Conservation (phyloP, 2,113 vertebrate genomes). For the Anthoscopus minutus region DNA sequence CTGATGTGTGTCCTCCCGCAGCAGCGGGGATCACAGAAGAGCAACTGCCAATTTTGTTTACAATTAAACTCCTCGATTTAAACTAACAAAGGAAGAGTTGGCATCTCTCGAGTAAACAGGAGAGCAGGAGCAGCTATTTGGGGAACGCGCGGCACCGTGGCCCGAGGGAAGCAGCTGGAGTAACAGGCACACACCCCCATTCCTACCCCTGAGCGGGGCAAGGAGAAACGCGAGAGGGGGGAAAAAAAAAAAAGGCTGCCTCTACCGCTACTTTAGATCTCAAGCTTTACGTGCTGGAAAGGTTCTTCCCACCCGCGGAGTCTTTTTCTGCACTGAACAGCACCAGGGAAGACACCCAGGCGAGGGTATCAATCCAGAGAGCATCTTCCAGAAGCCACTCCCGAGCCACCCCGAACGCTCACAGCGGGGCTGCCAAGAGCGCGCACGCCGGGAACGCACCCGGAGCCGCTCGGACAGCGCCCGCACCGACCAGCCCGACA, state of each 20-base stretch:
- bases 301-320: not conserved
- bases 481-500: not conserved
- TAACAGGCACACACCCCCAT: not conserved
- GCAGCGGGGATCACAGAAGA: not conserved
- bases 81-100: not conserved
- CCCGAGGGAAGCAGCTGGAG: rapidly evolving
- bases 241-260: not conserved
- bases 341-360: not conserved
- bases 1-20: not conserved
- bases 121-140: not conserved
- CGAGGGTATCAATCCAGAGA: not conserved
- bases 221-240: rapidly evolving
- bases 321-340: not conserved
- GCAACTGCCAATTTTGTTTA: not conserved
- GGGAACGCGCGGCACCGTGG: not conserved
- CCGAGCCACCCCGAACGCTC: rapidly evolving
- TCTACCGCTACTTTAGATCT: too few species aligned
- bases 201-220: not conserved
- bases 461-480: not conserved
- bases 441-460: rapidly evolving
- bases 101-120: not conserved
- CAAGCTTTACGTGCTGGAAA: not conserved
- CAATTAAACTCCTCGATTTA: not conserved
- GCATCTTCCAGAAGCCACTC: not conserved
- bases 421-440: not conserved